These are phyloP conservation scores for Caenorhabditis japonica DNA, from an alignment of 2,888 invertebrate species.

Conservation along the genomic window DNA sequence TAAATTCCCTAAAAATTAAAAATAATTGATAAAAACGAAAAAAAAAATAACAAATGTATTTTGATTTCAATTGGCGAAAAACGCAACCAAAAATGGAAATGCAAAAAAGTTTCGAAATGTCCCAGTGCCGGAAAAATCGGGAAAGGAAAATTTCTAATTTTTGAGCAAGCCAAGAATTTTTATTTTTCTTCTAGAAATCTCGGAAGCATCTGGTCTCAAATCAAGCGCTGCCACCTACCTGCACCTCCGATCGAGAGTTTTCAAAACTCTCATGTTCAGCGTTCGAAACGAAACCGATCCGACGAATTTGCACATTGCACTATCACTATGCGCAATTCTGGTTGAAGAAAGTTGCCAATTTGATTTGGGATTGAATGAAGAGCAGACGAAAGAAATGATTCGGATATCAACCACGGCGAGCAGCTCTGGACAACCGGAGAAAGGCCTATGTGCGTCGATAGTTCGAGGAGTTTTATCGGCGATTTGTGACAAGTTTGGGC, in stretches of 20 bases:
- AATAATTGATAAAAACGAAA: too few relatives aligned
- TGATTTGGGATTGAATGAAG: conserved; percentile 63
- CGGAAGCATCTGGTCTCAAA: conserved; percentile 54
- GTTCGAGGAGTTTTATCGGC: conserved; percentile 73
- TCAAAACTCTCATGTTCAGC: conserved; percentile 84
- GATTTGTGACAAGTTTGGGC: conserved; percentile 74
- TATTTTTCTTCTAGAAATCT: conserved; percentile 46
- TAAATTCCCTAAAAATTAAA: too few relatives aligned
- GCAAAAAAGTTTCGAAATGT: too few relatives aligned
- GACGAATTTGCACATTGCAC: conserved; percentile 88
- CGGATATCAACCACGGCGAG: conserved; percentile 52
- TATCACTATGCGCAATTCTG: conserved; percentile 78
- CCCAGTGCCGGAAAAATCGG: too few relatives aligned
- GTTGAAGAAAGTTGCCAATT: conserved; percentile 67
- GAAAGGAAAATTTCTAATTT: too few relatives aligned
- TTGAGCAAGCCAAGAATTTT: too few relatives aligned
- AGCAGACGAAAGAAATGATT: conserved; percentile 61
- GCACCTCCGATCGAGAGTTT: conserved; percentile 85
- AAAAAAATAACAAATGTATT: too few relatives aligned
- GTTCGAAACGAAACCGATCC: conserved; percentile 88
- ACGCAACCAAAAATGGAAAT: too few relatives aligned
- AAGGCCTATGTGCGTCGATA: conserved; percentile 68
- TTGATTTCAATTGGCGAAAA: too few relatives aligned
- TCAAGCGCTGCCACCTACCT: conserved; percentile 78
- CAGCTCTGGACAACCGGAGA: conserved; percentile 60